Evolutionary conservation across 2,113 vertebrate species (phyloP).

Genomic region (Sterna hirundo): DNA sequence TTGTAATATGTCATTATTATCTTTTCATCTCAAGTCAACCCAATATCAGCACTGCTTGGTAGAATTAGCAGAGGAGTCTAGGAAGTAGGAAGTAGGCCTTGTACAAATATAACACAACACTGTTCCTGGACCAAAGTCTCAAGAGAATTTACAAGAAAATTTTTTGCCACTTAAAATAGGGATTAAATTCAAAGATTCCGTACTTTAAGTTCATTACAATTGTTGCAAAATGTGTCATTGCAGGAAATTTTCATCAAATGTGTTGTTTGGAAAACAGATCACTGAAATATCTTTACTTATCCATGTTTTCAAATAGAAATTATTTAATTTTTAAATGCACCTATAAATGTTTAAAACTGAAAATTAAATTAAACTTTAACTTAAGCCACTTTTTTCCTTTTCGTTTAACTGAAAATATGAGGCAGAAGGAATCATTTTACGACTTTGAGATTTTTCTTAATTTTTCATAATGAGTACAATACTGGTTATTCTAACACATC

Average conservation of each 20-base stretch:
- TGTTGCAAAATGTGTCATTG: neutral
- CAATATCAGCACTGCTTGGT: rapidly evolving
- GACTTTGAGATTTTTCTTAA: neutral
- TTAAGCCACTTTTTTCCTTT: neutral
- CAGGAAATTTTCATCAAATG: neutral
- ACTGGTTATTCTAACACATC: neutral
- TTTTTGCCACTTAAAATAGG: neutral
- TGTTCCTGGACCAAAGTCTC: neutral
- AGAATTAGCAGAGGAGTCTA: neutral
- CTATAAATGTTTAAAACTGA: neutral
- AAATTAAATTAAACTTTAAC: neutral
- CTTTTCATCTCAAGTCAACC: neutral
- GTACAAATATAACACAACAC: rapidly evolving
- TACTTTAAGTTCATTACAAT: neutral
- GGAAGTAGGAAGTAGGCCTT: neutral
- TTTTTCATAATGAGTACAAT: neutral
- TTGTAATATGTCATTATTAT: neutral
- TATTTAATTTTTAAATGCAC: neutral
- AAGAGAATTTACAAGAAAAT: neutral
- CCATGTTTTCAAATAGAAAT: neutral
- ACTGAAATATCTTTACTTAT: neutral
- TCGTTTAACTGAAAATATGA: neutral
- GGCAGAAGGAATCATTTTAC: neutral
- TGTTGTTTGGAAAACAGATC: neutral
- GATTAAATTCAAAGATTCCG: neutral